These are phyloP conservation scores for Pemphigus obesinymphae DNA, from an alignment of 1,140 invertebrate genomes.

Conservation along the genomic window DNA sequence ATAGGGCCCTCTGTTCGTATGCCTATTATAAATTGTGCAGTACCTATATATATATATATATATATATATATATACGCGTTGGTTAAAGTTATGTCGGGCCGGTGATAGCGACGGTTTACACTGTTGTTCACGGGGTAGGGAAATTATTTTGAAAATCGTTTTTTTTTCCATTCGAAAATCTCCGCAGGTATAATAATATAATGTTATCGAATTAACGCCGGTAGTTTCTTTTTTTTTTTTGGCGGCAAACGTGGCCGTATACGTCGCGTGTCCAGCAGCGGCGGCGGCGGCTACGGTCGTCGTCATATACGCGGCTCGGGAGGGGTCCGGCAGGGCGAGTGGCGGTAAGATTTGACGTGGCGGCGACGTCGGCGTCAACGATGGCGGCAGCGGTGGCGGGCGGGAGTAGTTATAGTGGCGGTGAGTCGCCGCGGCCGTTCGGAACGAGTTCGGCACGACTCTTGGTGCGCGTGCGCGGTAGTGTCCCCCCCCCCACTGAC, in stretches of 20 bases:
- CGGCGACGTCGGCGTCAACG: neutral
- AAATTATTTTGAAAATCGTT: neutral
- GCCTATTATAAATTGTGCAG: too few relatives aligned
- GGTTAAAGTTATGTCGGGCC: too few relatives aligned
- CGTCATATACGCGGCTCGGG: neutral
- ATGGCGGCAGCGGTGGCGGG: neutral
- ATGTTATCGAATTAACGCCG: too few relatives aligned
- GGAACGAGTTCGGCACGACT: too few relatives aligned
- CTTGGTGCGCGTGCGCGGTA: neutral
- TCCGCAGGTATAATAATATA: too few relatives aligned
- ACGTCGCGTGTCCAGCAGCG: neutral
- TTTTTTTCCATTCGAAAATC: neutral
- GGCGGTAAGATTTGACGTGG: neutral
- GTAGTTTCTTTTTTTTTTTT: neutral
- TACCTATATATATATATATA: too few relatives aligned
- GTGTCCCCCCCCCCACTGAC: neutral
- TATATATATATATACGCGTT: too few relatives aligned
- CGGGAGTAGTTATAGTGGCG: too few relatives aligned
- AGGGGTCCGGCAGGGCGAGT: neutral
- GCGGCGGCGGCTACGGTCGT: too few relatives aligned
- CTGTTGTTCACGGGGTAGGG: neutral
- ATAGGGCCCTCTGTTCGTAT: too few relatives aligned
- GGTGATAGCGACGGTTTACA: too few relatives aligned
- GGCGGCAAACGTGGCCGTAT: conserved; percentile 15
- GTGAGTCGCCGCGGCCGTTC: neutral